Evolutionary conservation across 2,888 invertebrate species (phyloP), one percentile per base, ranked within the genome.

Genomic region (Aethes cnicana): DNA sequence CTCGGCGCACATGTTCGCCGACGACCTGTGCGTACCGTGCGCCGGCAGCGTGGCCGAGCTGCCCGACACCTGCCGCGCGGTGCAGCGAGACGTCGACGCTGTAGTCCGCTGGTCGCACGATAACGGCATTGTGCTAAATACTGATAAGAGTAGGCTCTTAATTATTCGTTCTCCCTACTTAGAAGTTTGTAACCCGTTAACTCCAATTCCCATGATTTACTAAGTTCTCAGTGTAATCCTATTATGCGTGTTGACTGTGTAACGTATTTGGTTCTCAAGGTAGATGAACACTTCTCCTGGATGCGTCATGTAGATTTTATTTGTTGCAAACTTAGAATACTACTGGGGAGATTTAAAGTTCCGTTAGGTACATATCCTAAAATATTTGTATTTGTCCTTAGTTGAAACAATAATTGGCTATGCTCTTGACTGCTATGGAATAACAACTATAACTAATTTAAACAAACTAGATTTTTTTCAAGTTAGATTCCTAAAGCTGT

Each of bases 21-120:
- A n/a, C 53, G 54, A 44, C 50, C 56, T 54, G 49, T 61, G 32
- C 32, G n/a, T 28, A 1, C 9, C 11, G 28, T 28, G 28, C 28
- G 28, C 28, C 3, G 11, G 28, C 12, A 28, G 28, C 11, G 28
- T 11, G 28, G 11, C 3, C 28, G 28, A 11, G 28, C 28, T 28
- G 9, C 12, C 28, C 11, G 28, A 28, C 28, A 28, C 9, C 11
- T 28, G 28, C 28, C 28, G 11, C 28, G n/a, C 11, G 9, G 28
- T 28, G 9, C 28, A 28, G 28, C 28, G 5, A n/a, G 28, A 28
- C 11, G 28, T 28, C 8, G 11, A 28, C 9, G 28, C 28, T 28
- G 28, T 28, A 6, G 9, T 9, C 28, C 28, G 28, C 5, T 28
- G 28, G 28, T 28, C 28, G n/a, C 23, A 23, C 7, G 23, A 23